Conservation (phyloP, 2,113 vertebrate species). For the Cnemophilus loriae region DNA sequence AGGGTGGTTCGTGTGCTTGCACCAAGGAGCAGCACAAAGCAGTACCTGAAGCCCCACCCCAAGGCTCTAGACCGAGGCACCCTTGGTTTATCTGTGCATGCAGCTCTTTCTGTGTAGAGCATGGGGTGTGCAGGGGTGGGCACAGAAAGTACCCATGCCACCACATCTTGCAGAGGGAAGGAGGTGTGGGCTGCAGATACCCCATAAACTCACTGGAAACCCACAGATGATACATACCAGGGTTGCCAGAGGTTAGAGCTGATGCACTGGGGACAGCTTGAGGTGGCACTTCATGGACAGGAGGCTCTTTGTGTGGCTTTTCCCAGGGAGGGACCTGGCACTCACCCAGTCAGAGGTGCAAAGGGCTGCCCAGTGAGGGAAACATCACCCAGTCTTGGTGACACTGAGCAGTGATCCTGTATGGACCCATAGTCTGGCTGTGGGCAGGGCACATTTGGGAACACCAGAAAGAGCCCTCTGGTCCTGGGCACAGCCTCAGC, state of each 20-base stretch:
- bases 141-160: background rate
- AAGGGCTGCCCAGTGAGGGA: background rate
- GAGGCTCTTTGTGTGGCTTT: background rate
- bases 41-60: rapidly evolving
- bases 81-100: background rate
- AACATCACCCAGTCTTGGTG: background rate
- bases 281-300: background rate
- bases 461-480: background rate
- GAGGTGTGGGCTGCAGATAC: background rate
- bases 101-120: background rate
- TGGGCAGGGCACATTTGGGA: background rate
- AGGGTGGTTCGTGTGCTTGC: background rate
- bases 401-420: background rate
- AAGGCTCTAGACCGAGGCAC: too few species aligned
- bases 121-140: background rate
- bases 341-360: background rate
- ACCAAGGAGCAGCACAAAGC: background rate
- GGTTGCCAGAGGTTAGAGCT: background rate
- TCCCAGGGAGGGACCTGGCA: background rate
- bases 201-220: background rate
- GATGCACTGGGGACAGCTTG: background rate
- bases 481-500: background rate
- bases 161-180: background rate
- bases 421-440: rapidly evolving
- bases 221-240: background rate